These are phyloP conservation scores for Scrobipalpa costella DNA, from an alignment of 2,888 invertebrate genomes.

Conservation along the genomic window DNA sequence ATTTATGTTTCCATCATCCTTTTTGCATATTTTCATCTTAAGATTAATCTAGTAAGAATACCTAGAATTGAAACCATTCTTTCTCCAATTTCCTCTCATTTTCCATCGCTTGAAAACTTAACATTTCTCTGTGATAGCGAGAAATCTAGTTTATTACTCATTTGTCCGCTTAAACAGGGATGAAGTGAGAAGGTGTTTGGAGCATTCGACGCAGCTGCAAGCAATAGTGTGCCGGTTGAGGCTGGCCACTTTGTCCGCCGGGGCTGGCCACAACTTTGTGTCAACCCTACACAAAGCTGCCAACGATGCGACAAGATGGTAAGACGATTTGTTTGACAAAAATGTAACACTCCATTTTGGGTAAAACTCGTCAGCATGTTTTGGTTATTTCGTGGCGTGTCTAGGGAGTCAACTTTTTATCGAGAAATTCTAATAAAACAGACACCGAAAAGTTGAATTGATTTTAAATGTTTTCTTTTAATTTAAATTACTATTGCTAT, in stretches of 20 bases:
- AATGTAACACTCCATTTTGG: background rate
- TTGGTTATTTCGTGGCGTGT: too few relatives aligned
- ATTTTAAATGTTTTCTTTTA: background rate
- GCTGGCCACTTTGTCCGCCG: slow-evolving; percentile 84
- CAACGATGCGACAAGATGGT: slow-evolving; percentile 72
- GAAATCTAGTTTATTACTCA: slow-evolving; percentile 24
- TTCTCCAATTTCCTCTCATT: background rate
- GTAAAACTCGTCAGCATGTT: background rate
- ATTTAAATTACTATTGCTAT: background rate
- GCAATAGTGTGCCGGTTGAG: slow-evolving; percentile 87
- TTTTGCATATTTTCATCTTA: background rate
- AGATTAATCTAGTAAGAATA: background rate
- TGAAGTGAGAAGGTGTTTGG: slow-evolving; percentile 88
- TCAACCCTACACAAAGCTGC: slow-evolving; percentile 64
- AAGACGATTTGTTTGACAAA: slow-evolving; percentile 35
- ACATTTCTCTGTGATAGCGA: slow-evolving; percentile 26
- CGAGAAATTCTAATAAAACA: background rate
- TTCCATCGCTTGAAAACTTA: background rate
- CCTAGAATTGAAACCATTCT: slow-evolving; percentile 1
- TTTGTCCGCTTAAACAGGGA: slow-evolving; percentile 63
- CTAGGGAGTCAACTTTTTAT: background rate
- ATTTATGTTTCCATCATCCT: background rate
- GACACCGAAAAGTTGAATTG: background rate
- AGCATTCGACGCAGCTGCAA: slow-evolving; percentile 89
- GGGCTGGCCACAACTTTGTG: slow-evolving; percentile 68